phyloP scores from a whole-genome alignment of 1,140 invertebrate species.

The Sarcophaga bullata region DNA sequence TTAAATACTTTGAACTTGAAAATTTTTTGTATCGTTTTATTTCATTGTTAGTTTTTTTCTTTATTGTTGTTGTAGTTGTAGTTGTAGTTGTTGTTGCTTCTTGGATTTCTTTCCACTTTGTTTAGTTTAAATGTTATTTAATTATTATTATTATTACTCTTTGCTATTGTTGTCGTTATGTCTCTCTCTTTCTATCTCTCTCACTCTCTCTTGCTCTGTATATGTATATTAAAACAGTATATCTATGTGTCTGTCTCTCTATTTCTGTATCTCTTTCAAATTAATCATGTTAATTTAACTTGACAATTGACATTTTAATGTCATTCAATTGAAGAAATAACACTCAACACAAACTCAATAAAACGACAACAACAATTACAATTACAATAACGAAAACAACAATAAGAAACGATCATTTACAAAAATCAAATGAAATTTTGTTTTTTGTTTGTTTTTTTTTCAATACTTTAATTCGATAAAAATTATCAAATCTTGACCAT shows the following conservation, averaged over 20 bases:
- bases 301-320: slow-evolving; percentile 39
- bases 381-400: neutral
- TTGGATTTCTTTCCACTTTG: slow-evolving; percentile 20
- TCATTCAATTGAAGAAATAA: slow-evolving; percentile 31
- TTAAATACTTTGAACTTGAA: slow-evolving; percentile 40
- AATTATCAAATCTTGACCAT: too few relatives aligned
- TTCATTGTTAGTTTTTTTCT: neutral
- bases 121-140: neutral
- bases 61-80: neutral
- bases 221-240: too few relatives aligned
- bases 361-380: slow-evolving; percentile 8
- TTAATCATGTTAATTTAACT: slow-evolving; percentile 23
- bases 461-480: too few relatives aligned
- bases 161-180: neutral
- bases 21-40: slow-evolving; percentile 8
- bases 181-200: neutral
- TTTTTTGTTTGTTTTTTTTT: too few relatives aligned
- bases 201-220: neutral
- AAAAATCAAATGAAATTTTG: too few relatives aligned
- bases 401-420: too few relatives aligned
- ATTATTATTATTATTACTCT: neutral
- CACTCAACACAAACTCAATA: neutral
- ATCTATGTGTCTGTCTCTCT: too few relatives aligned
- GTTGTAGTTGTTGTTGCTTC: neutral
- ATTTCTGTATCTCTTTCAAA: neutral